Evolutionary conservation across 2,888 invertebrate genomes (phyloP), one percentile per base, ranked within the genome.

Genomic region (Argyresthia goedartella): DNA sequence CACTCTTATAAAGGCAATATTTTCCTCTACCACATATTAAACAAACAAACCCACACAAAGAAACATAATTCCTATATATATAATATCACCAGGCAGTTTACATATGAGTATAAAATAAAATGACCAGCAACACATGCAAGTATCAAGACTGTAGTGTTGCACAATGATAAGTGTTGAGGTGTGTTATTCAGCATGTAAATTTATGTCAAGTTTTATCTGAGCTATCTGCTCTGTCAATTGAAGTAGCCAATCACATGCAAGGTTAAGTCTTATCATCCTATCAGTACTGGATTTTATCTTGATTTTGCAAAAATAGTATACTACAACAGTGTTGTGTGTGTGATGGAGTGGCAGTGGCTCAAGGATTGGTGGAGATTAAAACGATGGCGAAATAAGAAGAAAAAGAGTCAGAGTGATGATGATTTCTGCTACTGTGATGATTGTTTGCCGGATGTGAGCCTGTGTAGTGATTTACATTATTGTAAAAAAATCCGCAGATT

Each of bases 311-410:
- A 41, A 42, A 25, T 14, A 41, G 14, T 50, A 43, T 13, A 43
- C 35, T 52, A 45, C 34, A 35, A 50, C 39, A 45, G 61, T 56
- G 60, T 57, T 56, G 58, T 63, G 66, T 61, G 65, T 55, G 57
- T 64, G 66, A 92, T 93, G 92, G 93, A 93, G 86, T 93, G 93
- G 92, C 90, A 91, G 64, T 92, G 93, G 92, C 82, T 92, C 67
- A 92, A 92, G 77, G 92, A 93, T 77, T 93, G 93, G 93, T 93
- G 93, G 93, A 88, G 93, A 56, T 84, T 93, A 55, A 93, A 92
- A 78, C 89, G 89, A 71, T 90, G 91, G 87, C 89, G 90, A 62
- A 89, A 84, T 70, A 87, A 80, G 65, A 88, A 89, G 69, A 78
- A 79, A 62, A 84, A 77, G 66, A 80, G 76, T 59, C 79, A 80